Base-by-base conservation (phyloP, 2,113 vertebrate genomes). In the Clarias magur region DNA sequence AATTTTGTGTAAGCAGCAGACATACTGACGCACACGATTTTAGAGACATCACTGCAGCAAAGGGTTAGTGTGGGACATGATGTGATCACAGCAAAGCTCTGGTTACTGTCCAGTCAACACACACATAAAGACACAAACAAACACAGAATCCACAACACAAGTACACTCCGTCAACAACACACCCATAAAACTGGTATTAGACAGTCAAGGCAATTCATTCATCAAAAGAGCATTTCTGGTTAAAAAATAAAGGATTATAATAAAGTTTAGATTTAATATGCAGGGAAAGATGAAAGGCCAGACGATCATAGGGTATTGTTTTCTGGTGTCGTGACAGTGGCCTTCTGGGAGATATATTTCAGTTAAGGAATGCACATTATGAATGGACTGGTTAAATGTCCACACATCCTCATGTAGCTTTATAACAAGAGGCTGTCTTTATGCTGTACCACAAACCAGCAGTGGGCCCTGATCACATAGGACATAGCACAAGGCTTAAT, bases 271-370 rank as follows among this genome's bases (percentile, higher is more conserved):
- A 54, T 17, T 5, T 9, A 54, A 67, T 63, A n/a, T 57, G 27
- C 80, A 89, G 82, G 76, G 57, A 86, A 56, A 65, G 68, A 63
- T 68, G 56, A 63, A 83, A 72, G 60, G 25, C 59, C 34, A 54
- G 23, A n/a, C 59, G 19, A 85, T 85, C 48, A 81, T 54, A 27
- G 82, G 68, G 84, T 85, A 48, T 87, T 88, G 84, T 56, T 85
- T 84, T 79, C 80, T 85, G 70, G 30, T 82, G 48, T 80, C 34
- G 60, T 79, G 82, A 79, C 78, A 85, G 80, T 68, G 84, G 88
- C 72, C 80, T 85, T 89, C 57, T 86, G 56, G 86, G 83, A 80
- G 83, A 83, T 85, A 83, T 85, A 86, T 84, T 90, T 90, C 56
- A 13, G 70, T 23, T 86, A 54, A 86, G 86, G 81, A 88, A 90